Base-by-base conservation (phyloP, 2,797 vertebrate species). In the Salarias fasciatus region DNA sequence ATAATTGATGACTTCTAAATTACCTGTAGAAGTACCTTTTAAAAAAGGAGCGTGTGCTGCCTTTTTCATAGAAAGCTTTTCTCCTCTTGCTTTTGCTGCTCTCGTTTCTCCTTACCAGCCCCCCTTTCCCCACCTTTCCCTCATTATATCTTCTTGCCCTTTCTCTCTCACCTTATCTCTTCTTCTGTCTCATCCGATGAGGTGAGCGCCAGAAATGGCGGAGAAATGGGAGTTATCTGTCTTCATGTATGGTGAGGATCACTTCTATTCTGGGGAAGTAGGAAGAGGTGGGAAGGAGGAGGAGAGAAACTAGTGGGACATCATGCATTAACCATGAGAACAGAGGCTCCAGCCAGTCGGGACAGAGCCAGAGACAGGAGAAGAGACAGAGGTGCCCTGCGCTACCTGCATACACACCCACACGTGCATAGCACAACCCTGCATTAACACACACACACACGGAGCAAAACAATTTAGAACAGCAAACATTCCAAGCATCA, bases 321-420 rank as follows among this genome's bases (percentile, higher is more conserved):
- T 52, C 80, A 85, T 88, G 79, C 67, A 88, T 89, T 79, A 89
- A 84, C 36, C 76, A 86, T 84, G 75, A 86, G 73, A 72, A 24
- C 50, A 68, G 67, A 65, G 73, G 70, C 75, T 79, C 66, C 73
- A 79, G 58, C 36, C 61, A 36, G 63, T 60, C 33, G 11, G 52
- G 31, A 41, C 11, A 45, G 43, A n/a, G 42, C 37, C 8, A 13
- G 53, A 12, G 15, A 46, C 41, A 52, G 44, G 29, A 5, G 15
- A 47, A 14, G 15, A 46, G 59, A 61, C 62, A 47, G 51, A 18
- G 53, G 28, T 28, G 37, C 49, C 45, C 10, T 18, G 12, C 53
- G 60, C 63, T 54, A 36, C 15, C 13, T 36, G 38, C 63, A 74
- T 64, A 72, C 63, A 80, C 58, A 59, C 72, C 12, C 31, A 36